phyloP scores from a whole-genome alignment of 1,140 invertebrate species.

The Heliothis virescens region DNA sequence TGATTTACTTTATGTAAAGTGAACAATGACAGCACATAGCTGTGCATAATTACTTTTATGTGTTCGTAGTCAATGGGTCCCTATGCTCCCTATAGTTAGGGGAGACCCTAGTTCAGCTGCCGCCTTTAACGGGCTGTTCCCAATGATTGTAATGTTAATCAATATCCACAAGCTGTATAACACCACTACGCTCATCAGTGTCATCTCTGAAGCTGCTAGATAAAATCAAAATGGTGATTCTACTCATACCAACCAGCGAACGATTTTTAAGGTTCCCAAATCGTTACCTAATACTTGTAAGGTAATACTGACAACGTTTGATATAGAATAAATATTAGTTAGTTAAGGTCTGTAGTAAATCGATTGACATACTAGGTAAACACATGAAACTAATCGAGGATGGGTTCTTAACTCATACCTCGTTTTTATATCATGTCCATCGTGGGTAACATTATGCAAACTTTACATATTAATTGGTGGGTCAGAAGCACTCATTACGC shows the following conservation, averaged over 20 bases:
- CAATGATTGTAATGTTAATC: slow-evolving; percentile 28
- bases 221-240: too few species aligned
- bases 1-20: background rate
- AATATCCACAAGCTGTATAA: slow-evolving; percentile 2
- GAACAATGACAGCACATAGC: slow-evolving; percentile 12
- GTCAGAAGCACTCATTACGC: background rate
- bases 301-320: slow-evolving; percentile 22
- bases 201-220: background rate
- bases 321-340: slow-evolving; percentile 4
- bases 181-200: background rate
- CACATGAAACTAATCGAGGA: slow-evolving; percentile 39
- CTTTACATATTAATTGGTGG: slow-evolving; percentile 11
- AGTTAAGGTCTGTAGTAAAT: slow-evolving; percentile 9
- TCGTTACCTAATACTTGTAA: background rate
- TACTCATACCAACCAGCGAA: too few species aligned
- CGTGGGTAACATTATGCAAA: slow-evolving; percentile 4
- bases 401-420: slow-evolving; percentile 12
- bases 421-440: slow-evolving; percentile 12
- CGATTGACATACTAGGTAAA: slow-evolving; percentile 29
- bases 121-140: slow-evolving; percentile 2
- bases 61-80: slow-evolving; percentile 18
- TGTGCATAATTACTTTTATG: slow-evolving; percentile 21
- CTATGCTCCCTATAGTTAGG: background rate
- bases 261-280: too few species aligned
- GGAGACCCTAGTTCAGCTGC: slow-evolving; percentile 14